Base-by-base conservation (phyloP, 2,888 invertebrate genomes). In the Callosobruchus maculatus region DNA sequence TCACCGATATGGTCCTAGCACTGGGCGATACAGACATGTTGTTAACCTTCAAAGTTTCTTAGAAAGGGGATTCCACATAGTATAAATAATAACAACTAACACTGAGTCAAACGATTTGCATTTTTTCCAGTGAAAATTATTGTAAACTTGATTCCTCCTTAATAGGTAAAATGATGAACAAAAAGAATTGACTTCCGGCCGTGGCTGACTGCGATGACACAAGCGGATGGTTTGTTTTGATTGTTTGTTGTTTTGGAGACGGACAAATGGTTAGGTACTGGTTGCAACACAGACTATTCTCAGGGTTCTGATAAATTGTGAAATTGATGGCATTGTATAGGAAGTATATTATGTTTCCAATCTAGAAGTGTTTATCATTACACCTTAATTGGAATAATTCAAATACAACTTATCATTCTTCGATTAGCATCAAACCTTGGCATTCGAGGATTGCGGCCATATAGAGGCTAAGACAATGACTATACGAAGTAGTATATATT, bases 11-110 rank as follows among this genome's bases (percentile, higher is more conserved):
- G n/a, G 21, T 71, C 26, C 30, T 66, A n/a, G 70, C 21, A 22
- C 72, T 71, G 20, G 73, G 73, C 18, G 71, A 73, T 49, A 74
- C 70, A 20, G 74, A 74, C 74, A 74, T 74, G 20, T 49, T 71
- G 20, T n/a, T 22, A 68, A 70, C 21, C 67, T 22, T 71, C n/a
- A 5, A 49, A 7, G 1, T 49, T 18, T 18, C 49, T 18, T 13
- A 49, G 49, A 5, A 49, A 1, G 1, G 4, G 49, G 1, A 13
- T 49, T 7, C 49, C 49, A 49, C 49, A 49, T 49, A 49, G 18
- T 49, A 49, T 1, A 18, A 49, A 49, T 9, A 9, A 26, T 7
- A 26, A 26, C 26, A 49, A 49, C 18, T 18, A 49, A 13, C 49
- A 49, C 7, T 49, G 49, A 13, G 13, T 49, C 49, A 49, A 49